A percentile compares a stretch with the other conserved stretches of the same genome.
These are phyloP conservation scores for Tipula helvola DNA, from an alignment of 2,888 invertebrate genomes.

Conservation along the genomic window DNA sequence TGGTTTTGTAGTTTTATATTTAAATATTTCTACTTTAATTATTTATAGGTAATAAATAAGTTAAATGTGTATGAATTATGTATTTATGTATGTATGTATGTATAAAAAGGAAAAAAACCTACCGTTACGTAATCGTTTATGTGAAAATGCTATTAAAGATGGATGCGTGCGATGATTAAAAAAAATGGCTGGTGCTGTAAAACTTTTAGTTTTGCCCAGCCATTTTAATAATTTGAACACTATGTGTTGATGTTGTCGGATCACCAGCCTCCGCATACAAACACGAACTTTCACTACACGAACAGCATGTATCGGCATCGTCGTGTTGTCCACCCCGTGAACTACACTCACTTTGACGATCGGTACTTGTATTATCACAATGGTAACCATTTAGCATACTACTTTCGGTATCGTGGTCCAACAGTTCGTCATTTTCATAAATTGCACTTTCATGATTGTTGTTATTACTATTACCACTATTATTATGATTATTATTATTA, in stretches of 20 bases:
- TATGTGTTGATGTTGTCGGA: constrained; percentile 20
- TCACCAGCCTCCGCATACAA: constrained; percentile 47
- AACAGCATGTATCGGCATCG: constrained; percentile 45
- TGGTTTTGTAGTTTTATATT: neutral
- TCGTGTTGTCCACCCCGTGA: constrained; percentile 31
- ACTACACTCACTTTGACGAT: constrained; percentile 33
- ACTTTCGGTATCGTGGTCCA: constrained; percentile 16
- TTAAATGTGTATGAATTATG: neutral
- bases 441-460: constrained; percentile 19
- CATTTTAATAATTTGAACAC: constrained; percentile 10
- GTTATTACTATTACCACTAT: constrained; percentile 12
- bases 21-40: neutral
- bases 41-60: neutral
- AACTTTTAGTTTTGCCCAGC: neutral
- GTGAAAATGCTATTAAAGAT: neutral
- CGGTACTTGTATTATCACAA: constrained; percentile 32
- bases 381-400: constrained; percentile 19
- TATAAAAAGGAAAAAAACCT: neutral
- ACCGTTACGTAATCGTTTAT: neutral
- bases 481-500: constrained; percentile 17
- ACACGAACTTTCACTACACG: constrained; percentile 50
- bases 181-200: neutral
- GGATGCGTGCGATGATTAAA: neutral
- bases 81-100: too few species aligned
- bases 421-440: constrained; percentile 26